Base-by-base conservation (phyloP, 2,888 invertebrate species). In the Lepas anatifera region DNA sequence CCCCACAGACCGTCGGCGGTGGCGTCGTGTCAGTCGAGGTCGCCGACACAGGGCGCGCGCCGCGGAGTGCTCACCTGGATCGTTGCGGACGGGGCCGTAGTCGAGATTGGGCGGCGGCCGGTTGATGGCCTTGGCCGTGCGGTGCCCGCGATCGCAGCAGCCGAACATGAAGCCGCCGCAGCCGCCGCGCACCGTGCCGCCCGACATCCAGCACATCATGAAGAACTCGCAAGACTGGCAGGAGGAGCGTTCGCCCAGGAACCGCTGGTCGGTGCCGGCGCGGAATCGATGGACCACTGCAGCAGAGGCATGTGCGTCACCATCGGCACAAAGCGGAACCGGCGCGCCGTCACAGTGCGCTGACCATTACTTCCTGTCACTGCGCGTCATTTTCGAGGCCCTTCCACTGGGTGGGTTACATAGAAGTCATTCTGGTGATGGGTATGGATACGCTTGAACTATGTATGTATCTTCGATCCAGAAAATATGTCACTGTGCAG, bases 141-240 rank as follows among this genome's bases (percentile, higher is more conserved):
- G 71, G 50, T 68, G 68, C n/a, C 72, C 71, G 69, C 90, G 87
- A 79, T 89, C 89, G 81, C 93, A 94, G 85, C 93, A 94, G 74
- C 92, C 92, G 79, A 87, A 89, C 76, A 93, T 84, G 74, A 93
- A 83, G 73, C 88, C 87, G 75, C 84, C 84, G 80, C 93, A 94
- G 74, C 90, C 86, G 75, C 90, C 90, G 77, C 92, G 92, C 78
- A 93, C 83, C 71, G 92, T 84, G 72, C 93, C 93, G 75, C 92
- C 90, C 72, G 89, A 86, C 85, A 93, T 87, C 93, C 93, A 94
- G 82, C 93, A 94, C 81, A 89, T 87, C 78, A 93, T 85, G 84
- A 93, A 92, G 83, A 93, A 92, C 81, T 93, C 92, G 81, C 94
- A 94, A 77, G 87, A 85, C 64, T 85, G 81, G 79, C 89, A 89